A percentile compares a stretch with the other conserved stretches of the same genome.
phyloP scores from a whole-genome alignment of 2,888 invertebrate genomes.

The Meandrusa payeni region DNA sequence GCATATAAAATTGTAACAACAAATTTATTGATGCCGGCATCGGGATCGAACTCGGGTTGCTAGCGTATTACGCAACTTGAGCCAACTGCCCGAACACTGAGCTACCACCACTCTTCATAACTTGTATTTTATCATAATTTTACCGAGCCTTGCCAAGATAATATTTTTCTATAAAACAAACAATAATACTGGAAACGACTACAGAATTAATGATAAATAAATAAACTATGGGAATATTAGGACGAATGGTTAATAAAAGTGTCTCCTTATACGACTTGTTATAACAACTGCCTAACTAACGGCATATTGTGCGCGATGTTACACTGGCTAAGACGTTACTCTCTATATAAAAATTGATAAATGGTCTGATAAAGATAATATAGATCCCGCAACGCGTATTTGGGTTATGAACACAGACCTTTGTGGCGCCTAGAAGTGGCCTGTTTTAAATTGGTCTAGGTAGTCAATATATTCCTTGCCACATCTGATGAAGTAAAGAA shows the following conservation, averaged over 20 bases:
- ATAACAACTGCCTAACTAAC: constrained; percentile 28
- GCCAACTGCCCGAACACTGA: too few relatives aligned
- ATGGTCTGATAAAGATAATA: constrained; percentile 63
- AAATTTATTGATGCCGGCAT: too few relatives aligned
- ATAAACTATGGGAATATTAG: constrained; percentile 19
- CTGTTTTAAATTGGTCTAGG: too few relatives aligned
- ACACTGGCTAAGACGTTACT: constrained; percentile 27
- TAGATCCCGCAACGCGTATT: constrained; percentile 31
- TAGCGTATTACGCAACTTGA: too few relatives aligned
- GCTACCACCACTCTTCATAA: too few relatives aligned
- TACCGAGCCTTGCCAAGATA: too few relatives aligned
- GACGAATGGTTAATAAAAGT: constrained; percentile 25
- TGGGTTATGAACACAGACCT: constrained; percentile 1
- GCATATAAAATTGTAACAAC: too few relatives aligned
- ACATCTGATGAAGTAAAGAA: too few relatives aligned
- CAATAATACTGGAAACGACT: constrained; percentile 9
- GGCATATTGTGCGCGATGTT: constrained; percentile 33
- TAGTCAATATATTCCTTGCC: too few relatives aligned
- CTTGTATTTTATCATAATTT: too few relatives aligned
- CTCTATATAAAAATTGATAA: constrained; percentile 56
- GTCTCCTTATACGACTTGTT: constrained; percentile 38
- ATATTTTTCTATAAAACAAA: constrained; percentile 13
- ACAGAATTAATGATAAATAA: constrained; percentile 21
- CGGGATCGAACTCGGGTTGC: too few relatives aligned
- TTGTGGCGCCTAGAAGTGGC: constrained; percentile 36